Evolutionary conservation across 2,113 vertebrate genomes (phyloP).

Genomic region (Vulpes lagopus): DNA sequence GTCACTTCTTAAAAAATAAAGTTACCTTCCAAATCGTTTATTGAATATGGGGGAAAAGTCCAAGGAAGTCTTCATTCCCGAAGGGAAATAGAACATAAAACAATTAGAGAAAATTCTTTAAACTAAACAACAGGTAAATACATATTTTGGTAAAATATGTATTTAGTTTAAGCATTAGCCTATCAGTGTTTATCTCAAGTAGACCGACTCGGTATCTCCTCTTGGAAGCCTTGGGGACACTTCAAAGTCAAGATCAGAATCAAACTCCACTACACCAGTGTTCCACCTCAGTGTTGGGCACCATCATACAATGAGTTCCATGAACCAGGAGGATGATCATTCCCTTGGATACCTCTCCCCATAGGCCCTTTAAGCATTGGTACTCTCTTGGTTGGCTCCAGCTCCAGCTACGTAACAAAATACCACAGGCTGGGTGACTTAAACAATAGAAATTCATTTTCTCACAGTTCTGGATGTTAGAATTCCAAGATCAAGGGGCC

Average conservation of each 20-base stretch:
- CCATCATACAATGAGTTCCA: accelerated
- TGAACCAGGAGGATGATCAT: neutral
- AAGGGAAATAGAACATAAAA: neutral
- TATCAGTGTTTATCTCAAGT: neutral
- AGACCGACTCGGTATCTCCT: neutral
- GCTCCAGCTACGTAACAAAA: neutral
- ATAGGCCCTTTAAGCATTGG: neutral
- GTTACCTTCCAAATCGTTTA: neutral
- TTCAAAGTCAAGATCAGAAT: neutral
- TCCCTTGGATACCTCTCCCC: neutral
- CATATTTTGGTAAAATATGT: neutral
- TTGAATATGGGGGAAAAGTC: neutral
- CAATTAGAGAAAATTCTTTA: neutral
- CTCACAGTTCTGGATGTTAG: neutral
- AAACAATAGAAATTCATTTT: neutral
- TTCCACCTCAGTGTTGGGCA: neutral
- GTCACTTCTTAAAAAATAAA: neutral
- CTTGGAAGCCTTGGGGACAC: neutral
- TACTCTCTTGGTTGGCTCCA: neutral
- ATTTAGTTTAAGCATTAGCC: neutral
- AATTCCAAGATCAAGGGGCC: neutral
- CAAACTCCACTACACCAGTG: neutral
- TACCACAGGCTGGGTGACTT: neutral
- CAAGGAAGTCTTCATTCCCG: neutral
- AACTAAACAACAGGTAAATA: neutral